A percentile compares a stretch with the other conserved stretches of the same genome.
Conservation (phyloP, 2,113 vertebrate genomes). For the Urocolius indicus region DNA sequence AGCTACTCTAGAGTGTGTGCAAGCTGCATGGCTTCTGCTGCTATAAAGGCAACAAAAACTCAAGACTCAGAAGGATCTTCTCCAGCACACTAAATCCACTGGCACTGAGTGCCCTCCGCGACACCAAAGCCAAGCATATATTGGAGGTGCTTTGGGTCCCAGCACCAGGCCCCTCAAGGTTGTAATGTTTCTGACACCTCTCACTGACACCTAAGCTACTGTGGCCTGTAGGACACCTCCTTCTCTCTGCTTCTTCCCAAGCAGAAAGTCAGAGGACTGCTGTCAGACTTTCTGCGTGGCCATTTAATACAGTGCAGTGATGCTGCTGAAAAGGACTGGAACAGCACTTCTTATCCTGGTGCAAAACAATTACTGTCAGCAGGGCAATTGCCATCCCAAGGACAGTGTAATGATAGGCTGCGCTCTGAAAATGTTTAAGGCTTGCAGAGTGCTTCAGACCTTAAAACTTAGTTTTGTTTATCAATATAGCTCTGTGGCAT, state of each 20-base stretch:
- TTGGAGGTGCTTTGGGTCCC: background rate
- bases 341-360: background rate
- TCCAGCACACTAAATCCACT: background rate
- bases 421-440: background rate
- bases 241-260: background rate
- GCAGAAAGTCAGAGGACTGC: background rate
- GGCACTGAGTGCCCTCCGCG: fast-evolving
- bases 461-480: background rate
- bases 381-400: background rate
- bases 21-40: fast-evolving
- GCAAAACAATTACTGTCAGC: background rate
- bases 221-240: background rate
- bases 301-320: background rate
- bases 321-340: background rate
- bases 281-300: background rate
- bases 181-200: background rate
- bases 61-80: background rate
- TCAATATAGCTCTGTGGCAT: background rate
- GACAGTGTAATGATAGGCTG: background rate
- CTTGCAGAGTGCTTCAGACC: background rate
- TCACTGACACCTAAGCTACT: background rate
- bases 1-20: background rate
- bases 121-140: background rate
- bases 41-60: background rate
- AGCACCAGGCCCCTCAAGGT: background rate